Evolutionary conservation across 2,888 invertebrate species (phyloP), one percentile per base, ranked within the genome.

Genomic region (Asteroscopus sphinx): DNA sequence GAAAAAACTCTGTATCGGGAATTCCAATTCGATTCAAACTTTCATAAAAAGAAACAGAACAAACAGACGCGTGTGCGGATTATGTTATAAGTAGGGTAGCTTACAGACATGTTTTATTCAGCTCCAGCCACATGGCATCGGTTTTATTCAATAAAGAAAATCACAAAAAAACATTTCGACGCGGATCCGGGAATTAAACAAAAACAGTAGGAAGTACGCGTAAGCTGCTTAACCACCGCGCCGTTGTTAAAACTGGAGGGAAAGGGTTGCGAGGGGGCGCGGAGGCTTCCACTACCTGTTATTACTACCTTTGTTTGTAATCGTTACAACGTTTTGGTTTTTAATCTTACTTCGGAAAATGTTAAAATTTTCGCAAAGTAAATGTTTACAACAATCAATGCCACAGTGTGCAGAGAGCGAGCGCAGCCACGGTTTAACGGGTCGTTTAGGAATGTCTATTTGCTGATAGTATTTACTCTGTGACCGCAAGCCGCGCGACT

Each of bases 201-300:
- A 49, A 73, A 57, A 57, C 61, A 53, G 33, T 15, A 17, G 40
- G 8, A 28, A 32, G 32, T 49, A 30, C 41, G 41, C 42, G 41
- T 67, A 73, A 71, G 65, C 73, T 36, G 68, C 72, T 74, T 74
- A 59, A 30, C 64, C 41, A 30, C 64, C 33, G 17, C 8, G n/a
- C 26, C 26, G 11, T 44, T 61, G 74, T 49, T 47, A 42, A 35
- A 62, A 58, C 39, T 47, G 17, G 26, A 39, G 62, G 51, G 39
- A 26, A 68, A 54, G 73, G 70, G 62, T 62, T 58, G 52, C 26
- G 56, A 15, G 30, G 41, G 37, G 13, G 39, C 25, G 41, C 16
- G 0, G 17, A 13, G 21, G 47, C 39, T n/a, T 12, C 15, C 45
- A 9, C 21, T 30, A 25, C 54, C 56, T 45, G 40, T 47, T 62